phyloP scores from a whole-genome alignment of 2,888 invertebrate species.

The Sinotaia quadrata region DNA sequence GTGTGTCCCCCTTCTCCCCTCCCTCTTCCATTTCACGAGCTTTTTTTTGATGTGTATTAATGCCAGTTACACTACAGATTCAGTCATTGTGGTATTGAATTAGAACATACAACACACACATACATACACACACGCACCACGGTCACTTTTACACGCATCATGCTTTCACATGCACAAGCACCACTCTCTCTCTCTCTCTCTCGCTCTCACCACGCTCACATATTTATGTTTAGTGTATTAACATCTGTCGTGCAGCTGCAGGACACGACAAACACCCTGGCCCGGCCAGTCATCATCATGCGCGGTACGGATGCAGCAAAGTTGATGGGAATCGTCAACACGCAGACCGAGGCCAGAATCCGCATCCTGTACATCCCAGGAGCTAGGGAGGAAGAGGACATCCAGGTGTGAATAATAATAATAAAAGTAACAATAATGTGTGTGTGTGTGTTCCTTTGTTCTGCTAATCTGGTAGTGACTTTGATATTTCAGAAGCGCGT shows the following conservation, averaged over 20 bases:
- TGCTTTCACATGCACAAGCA: neutral
- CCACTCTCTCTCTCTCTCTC: neutral
- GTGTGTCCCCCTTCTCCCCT: neutral
- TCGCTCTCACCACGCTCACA: neutral
- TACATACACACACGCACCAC: no score
- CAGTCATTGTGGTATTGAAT: no score
- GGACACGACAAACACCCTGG: constrained; percentile 25
- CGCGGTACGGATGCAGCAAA: constrained; percentile 52
- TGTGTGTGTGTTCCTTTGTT: no score
- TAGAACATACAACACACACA: no score
- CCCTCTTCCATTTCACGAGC: no score
- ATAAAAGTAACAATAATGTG: no score
- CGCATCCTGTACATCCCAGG: constrained; percentile 44
- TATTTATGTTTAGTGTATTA: neutral
- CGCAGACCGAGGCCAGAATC: constrained; percentile 51
- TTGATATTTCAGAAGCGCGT: no score
- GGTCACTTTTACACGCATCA: neutral
- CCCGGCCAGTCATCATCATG: constrained; percentile 56
- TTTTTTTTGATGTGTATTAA: no score
- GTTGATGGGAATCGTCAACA: constrained; percentile 57
- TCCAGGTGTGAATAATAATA: constrained; percentile 37
- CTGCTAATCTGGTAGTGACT: no score
- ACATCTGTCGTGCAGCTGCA: constrained; percentile 25
- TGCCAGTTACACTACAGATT: no score
- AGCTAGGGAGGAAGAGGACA: constrained; percentile 24